Conservation (phyloP, 1,140 invertebrate genomes). For the Diabrotica undecimpunctata region DNA sequence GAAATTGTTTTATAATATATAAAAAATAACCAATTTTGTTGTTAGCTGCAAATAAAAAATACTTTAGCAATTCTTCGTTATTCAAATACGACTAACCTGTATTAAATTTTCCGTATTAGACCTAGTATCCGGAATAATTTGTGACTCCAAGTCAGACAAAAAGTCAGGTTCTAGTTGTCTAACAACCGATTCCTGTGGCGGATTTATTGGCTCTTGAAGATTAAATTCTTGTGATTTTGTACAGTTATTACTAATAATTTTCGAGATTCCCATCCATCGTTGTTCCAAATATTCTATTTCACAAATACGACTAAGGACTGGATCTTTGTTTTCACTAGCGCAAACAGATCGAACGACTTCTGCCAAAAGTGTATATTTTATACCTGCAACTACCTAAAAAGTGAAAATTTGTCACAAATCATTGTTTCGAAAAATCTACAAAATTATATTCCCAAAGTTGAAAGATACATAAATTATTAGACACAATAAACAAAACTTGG, state of each 20-base stretch:
- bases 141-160: constrained; percentile 39
- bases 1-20: too few species aligned
- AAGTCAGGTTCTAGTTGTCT: constrained; percentile 23
- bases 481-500: too few species aligned
- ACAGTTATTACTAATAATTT: constrained; percentile 45
- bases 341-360: constrained; percentile 40
- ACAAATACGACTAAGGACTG: constrained; percentile 33
- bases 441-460: too few species aligned
- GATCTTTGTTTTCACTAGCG: constrained; percentile 28
- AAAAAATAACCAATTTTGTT: too few species aligned
- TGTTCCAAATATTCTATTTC: constrained; percentile 41
- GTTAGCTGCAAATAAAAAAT: too few species aligned
- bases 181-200: constrained; percentile 21
- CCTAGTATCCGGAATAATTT: constrained; percentile 29
- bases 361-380: constrained; percentile 40
- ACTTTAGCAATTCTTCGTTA: too few species aligned
- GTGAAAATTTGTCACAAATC: not conserved
- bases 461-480: too few species aligned
- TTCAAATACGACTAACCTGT: too few species aligned
- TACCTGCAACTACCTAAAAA: constrained; percentile 40
- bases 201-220: constrained; percentile 2
- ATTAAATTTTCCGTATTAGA: too few species aligned
- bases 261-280: constrained; percentile 39
- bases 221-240: constrained; percentile 41
- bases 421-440: too few species aligned